Conservation (phyloP, 2,113 vertebrate species). For the Etheostoma cragini region DNA sequence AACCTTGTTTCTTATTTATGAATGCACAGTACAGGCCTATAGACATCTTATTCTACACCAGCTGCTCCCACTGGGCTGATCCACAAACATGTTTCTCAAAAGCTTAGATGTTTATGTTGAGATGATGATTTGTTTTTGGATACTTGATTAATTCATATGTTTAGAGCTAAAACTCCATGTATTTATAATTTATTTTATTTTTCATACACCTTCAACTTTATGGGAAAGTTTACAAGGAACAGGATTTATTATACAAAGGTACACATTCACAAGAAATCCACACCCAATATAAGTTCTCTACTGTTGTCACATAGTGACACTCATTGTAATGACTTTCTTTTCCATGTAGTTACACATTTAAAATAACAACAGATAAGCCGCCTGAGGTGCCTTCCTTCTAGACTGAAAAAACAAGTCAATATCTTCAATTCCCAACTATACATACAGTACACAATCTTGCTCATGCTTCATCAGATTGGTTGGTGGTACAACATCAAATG, state of each 20-base stretch:
- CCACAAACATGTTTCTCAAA: constrained; percentile 71
- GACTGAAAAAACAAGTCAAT: neutral
- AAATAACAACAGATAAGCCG: neutral
- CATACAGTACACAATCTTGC: constrained; percentile 15
- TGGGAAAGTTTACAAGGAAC: constrained; percentile 6
- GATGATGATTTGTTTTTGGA: neutral
- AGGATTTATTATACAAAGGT: constrained; percentile 39
- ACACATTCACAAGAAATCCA: constrained; percentile 14
- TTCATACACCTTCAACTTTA: neutral
- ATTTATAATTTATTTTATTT: constrained; percentile 8
- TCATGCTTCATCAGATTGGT: neutral
- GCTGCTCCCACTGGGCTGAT: constrained; percentile 27
- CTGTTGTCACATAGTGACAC: constrained; percentile 68
- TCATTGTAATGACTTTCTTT: constrained; percentile 5
- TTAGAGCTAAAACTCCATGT: neutral
- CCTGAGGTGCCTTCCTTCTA: neutral
- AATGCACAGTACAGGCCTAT: constrained; percentile 51
- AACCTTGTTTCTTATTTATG: too few species aligned
- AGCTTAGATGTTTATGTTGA: neutral
- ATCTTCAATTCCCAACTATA: neutral
- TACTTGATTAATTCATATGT: neutral
- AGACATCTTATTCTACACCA: constrained; percentile 48
- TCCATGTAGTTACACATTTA: constrained; percentile 21
- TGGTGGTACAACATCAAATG: neutral
- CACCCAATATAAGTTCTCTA: neutral